A percentile compares a stretch with the other conserved stretches of the same genome.
Evolutionary conservation across 2,113 vertebrate species (phyloP).

Genomic region (Pterophyllum scalare): DNA sequence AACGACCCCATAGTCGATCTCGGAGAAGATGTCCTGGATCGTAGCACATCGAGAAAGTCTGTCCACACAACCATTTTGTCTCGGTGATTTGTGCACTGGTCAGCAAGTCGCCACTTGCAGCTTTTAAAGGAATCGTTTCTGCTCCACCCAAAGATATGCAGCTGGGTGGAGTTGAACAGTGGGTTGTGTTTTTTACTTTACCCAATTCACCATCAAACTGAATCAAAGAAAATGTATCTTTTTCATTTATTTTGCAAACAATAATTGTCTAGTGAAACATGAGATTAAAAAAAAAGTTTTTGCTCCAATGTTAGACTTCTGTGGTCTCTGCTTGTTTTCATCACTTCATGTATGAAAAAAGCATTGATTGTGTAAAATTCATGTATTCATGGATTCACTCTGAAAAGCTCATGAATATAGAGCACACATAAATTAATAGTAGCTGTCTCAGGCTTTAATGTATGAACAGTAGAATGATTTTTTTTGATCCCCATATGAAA

Average conservation of each 20-base stretch:
- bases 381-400: too few species aligned
- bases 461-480: neutral
- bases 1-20: slow-evolving; percentile 45
- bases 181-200: neutral
- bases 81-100: neutral
- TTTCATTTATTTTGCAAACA: too few species aligned
- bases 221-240: too few species aligned
- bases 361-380: too few species aligned
- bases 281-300: too few species aligned
- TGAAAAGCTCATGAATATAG: too few species aligned
- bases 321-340: too few species aligned
- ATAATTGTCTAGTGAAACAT: too few species aligned
- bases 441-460: neutral
- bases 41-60: slow-evolving; percentile 69
- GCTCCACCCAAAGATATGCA: slow-evolving; percentile 17
- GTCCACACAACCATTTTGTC: slow-evolving; percentile 76
- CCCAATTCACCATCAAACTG: too few species aligned
- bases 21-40: slow-evolving; percentile 66
- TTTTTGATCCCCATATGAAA: too few species aligned
- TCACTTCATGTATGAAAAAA: too few species aligned
- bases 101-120: neutral
- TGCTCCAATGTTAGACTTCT: too few species aligned
- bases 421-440: neutral
- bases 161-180: neutral
- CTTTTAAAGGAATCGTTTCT: slow-evolving; percentile 11